A percentile compares a stretch with the other conserved stretches of the same genome.
Evolutionary conservation across 2,888 invertebrate genomes (phyloP).

Genomic region (Epicampocera succincta): DNA sequence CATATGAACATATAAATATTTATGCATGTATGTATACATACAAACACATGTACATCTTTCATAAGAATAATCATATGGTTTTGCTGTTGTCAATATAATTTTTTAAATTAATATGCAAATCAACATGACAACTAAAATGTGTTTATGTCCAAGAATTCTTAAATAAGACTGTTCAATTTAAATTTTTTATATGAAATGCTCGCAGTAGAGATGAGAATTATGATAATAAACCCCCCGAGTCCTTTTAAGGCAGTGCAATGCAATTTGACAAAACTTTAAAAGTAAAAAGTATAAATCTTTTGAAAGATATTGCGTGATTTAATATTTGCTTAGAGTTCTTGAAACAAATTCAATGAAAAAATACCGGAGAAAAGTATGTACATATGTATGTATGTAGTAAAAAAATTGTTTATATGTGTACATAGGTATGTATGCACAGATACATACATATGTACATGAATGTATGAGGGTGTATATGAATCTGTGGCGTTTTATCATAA

Average conservation of each 20-base stretch:
- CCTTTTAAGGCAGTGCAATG: conserved; percentile 38
- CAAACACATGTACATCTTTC: conserved; percentile 6
- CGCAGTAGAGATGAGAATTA: conserved; percentile 12
- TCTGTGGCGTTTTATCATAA: no score
- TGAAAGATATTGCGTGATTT: no score
- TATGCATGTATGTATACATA: no score
- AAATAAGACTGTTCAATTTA: conserved; percentile 43
- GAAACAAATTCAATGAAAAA: no score
- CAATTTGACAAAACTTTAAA: conserved; percentile 4
- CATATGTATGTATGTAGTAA: no score
- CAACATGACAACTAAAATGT: conserved; percentile 36
- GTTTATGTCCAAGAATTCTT: conserved; percentile 47
- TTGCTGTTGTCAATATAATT: neutral
- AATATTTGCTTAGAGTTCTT: no score
- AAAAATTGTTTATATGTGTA: no score
- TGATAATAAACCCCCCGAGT: conserved; percentile 23
- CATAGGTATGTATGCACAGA: no score
- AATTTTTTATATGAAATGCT: conserved; percentile 8
- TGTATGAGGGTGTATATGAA: no score
- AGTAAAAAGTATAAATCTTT: neutral
- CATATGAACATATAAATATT: no score
- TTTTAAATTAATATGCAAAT: conserved; percentile 60
- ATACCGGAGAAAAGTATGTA: no score
- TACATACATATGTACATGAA: no score
- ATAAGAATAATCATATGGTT: conserved; percentile 8